Percentiles rank a stretch among this genome's conserved stretches.
phyloP scores from a whole-genome alignment of 37 sponge, comb jelly and placozoan genomes.

The Lycopodina hypogea region DNA sequence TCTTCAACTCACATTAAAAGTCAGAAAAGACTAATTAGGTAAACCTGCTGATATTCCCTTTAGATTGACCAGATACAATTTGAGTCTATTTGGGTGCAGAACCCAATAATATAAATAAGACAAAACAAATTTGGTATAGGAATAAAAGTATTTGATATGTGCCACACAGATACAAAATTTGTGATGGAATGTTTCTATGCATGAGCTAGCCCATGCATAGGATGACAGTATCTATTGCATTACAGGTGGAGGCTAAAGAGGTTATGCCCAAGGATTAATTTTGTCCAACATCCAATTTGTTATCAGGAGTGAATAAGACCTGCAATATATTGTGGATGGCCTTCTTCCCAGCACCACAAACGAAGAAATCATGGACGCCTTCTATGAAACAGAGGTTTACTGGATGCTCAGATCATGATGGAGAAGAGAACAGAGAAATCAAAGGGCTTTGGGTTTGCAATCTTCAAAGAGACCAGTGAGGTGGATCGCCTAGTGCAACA shows the following conservation, averaged over 20 bases:
- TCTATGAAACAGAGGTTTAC: conserved; percentile 12
- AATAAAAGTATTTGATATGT: no score
- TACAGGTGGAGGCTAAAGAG: conserved; percentile 45
- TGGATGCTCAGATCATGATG: conserved; percentile 27
- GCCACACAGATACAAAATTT: no score
- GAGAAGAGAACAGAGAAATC: conserved; percentile 47
- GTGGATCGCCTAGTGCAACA: conserved; percentile 40
- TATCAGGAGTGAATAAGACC: not conserved
- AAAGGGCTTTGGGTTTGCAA: conserved; percentile 64
- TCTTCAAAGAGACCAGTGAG: conserved; percentile 27
- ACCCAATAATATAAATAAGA: no score
- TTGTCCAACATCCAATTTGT: not conserved
- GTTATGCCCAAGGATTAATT: conserved; percentile 52
- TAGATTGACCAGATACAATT: no score
- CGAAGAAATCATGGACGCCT: conserved; percentile 32
- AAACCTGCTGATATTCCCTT: no score
- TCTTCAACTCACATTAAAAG: no score
- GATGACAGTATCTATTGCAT: not conserved
- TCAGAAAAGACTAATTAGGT: no score
- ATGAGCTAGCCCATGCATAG: no score
- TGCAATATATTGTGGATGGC: conserved; percentile 65
- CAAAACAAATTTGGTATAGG: no score
- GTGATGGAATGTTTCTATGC: no score
- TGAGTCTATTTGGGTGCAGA: no score
- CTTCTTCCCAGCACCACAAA: conserved; percentile 43